A percentile compares a stretch with the other conserved stretches of the same genome.
phyloP scores from a whole-genome alignment of 2,113 vertebrate species.

The Callithrix jacchus region DNA sequence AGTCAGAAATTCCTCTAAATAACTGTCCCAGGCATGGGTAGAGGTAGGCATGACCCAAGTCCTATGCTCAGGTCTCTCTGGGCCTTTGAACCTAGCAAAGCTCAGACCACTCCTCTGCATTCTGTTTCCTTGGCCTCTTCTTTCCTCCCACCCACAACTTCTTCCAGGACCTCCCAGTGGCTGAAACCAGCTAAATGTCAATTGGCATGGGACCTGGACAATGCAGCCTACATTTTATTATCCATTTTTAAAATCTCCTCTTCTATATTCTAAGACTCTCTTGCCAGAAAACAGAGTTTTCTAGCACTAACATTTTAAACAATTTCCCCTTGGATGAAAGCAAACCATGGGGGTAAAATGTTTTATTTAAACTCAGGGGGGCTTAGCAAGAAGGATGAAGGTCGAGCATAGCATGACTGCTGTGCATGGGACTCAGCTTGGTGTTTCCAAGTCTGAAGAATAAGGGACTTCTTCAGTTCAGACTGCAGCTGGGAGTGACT shows the following conservation, averaged over 20 bases:
- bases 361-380: not conserved
- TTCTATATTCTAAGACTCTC: not conserved
- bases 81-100: not conserved
- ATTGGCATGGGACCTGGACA: not conserved
- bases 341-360: not conserved
- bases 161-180: not conserved
- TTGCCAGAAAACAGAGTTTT: not conserved
- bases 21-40: not conserved
- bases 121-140: not conserved
- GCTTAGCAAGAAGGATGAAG: not conserved
- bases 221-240: not conserved
- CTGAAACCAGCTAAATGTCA: not conserved
- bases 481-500: not conserved
- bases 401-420: not conserved
- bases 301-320: not conserved
- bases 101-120: not conserved
- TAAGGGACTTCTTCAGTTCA: not conserved
- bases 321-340: not conserved
- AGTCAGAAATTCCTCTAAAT: not conserved
- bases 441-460: fast-evolving
- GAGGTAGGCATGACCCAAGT: not conserved
- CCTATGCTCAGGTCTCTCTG: not conserved
- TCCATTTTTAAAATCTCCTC: not conserved
- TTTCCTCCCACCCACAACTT: not conserved
- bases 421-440: too few relatives aligned